phyloP scores from a whole-genome alignment of 2,888 invertebrate genomes.

The Drepana falcataria region DNA sequence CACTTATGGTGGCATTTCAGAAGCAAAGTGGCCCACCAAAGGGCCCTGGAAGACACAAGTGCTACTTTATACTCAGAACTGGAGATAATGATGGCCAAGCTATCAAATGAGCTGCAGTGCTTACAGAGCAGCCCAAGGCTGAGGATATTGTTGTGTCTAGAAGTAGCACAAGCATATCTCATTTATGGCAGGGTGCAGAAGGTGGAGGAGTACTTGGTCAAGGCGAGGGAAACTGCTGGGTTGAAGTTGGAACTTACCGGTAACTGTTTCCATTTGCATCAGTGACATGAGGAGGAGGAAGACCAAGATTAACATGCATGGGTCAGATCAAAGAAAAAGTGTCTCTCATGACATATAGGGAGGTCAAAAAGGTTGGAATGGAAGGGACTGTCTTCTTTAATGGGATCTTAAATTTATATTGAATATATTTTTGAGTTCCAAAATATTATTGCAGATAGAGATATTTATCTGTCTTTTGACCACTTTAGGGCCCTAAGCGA shows the following conservation, averaged over 20 bases:
- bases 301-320: too few species aligned
- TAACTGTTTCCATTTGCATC: slow-evolving; percentile 23
- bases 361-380: too few species aligned
- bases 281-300: too few species aligned
- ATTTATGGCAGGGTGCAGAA: slow-evolving; percentile 85
- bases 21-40: slow-evolving; percentile 85
- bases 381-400: too few species aligned
- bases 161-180: slow-evolving; percentile 83
- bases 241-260: slow-evolving; percentile 85
- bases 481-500: too few species aligned
- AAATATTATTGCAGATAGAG: too few species aligned
- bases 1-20: slow-evolving; percentile 87
- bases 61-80: slow-evolving; percentile 81
- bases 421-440: too few species aligned
- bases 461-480: too few species aligned
- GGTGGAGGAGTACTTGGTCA: slow-evolving; percentile 82
- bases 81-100: slow-evolving; percentile 67
- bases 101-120: slow-evolving; percentile 56
- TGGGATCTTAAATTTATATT: too few species aligned
- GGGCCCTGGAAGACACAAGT: slow-evolving; percentile 86
- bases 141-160: slow-evolving; percentile 67
- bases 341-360: too few species aligned
- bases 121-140: slow-evolving; percentile 43
- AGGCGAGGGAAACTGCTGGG: slow-evolving; percentile 81
- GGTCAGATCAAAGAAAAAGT: too few species aligned